Conservation (phyloP, 2,113 vertebrate genomes). For the Notarius lentiginosus region DNA sequence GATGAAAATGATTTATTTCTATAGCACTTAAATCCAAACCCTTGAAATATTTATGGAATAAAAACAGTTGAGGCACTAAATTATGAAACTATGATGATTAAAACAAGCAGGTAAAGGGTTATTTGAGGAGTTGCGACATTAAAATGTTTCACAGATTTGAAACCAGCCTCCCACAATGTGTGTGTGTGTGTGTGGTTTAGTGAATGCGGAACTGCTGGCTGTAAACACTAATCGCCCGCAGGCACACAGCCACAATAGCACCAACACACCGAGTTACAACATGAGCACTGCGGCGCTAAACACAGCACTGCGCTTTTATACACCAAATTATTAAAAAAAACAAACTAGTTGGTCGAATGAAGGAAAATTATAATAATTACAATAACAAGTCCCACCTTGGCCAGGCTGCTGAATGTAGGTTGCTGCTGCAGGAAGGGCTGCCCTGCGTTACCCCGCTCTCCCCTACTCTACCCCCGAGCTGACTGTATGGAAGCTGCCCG, state of each 20-base stretch:
- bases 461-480: not conserved
- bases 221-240: constrained; percentile 38
- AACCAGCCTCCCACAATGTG: not conserved
- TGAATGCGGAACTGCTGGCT: constrained; percentile 48
- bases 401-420: constrained; percentile 37
- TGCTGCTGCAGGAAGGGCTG: constrained; percentile 29
- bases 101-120: not conserved
- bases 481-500: not conserved
- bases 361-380: not conserved
- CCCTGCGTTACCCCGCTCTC: no score
- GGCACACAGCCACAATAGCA: constrained; percentile 11
- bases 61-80: not conserved
- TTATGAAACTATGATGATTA: not conserved
- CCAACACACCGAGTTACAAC: not conserved
- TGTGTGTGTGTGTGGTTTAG: not conserved
- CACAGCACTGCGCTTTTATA: not conserved
- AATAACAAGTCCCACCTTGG: constrained; percentile 24
- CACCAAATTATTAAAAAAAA: not conserved
- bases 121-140: not conserved
- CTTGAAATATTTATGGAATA: not conserved
- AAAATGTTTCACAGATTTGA: not conserved
- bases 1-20: not conserved
- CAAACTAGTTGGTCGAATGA: not conserved
- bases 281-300: not conserved
- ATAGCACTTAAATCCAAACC: not conserved